phyloP scores from a whole-genome alignment of 2,113 vertebrate genomes.

The Rhynchomys soricoides region DNA sequence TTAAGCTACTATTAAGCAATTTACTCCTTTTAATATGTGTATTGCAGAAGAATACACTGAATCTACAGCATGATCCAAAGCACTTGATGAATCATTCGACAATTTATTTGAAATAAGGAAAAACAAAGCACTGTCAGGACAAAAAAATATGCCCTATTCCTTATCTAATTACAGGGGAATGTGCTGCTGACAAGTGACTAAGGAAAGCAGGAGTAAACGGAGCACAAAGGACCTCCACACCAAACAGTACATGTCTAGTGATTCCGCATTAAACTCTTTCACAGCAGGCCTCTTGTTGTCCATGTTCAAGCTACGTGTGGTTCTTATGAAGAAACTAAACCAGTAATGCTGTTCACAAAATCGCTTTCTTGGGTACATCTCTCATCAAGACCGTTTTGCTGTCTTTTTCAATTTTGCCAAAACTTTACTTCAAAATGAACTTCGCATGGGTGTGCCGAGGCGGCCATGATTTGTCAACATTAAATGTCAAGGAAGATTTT shows the following conservation, averaged over 20 bases:
- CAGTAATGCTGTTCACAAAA: neutral
- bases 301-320: neutral
- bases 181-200: constrained; percentile 23
- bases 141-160: neutral
- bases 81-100: neutral
- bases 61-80: neutral
- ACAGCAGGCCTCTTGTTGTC: neutral
- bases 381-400: neutral
- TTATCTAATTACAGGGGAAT: neutral
- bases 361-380: neutral
- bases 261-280: neutral
- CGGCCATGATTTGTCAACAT: too few relatives aligned
- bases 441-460: rapidly evolving
- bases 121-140: neutral
- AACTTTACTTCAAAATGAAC: neutral
- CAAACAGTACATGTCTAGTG: too few relatives aligned
- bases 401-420: neutral
- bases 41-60: neutral
- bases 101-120: neutral
- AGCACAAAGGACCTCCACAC: neutral
- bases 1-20: neutral
- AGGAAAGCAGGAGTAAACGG: neutral
- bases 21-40: constrained; percentile 1
- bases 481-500: neutral
- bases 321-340: constrained; percentile 25